Percentiles rank a stretch among this genome's conserved stretches.
Evolutionary conservation across 1,140 invertebrate species (phyloP).

Genomic region (Pygmarrhopalites habei): DNA sequence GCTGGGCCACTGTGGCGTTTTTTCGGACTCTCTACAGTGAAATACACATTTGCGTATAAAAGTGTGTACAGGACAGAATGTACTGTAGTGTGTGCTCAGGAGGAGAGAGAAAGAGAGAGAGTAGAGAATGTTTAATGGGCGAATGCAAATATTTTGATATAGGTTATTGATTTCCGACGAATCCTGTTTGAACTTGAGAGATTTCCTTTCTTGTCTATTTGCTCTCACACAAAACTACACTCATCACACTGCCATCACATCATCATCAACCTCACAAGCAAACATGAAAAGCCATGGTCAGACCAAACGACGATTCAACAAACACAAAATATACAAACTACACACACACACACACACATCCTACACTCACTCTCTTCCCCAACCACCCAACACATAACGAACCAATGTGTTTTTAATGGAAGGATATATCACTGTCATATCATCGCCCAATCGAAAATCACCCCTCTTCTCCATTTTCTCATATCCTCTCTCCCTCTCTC

Average conservation of each 20-base stretch:
- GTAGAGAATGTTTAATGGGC: constrained; percentile 26
- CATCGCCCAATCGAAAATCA: constrained; percentile 23
- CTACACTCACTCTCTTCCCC: background rate
- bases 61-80: no score
- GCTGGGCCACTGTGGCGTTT: no score
- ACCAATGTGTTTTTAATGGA: constrained; percentile 35
- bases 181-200: constrained; percentile 38
- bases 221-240: constrained; percentile 15
- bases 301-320: background rate
- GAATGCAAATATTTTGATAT: constrained; percentile 40
- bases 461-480: constrained; percentile 7
- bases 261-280: constrained; percentile 18
- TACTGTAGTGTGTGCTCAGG: no score
- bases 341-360: background rate
- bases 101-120: no score
- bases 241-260: background rate
- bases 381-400: background rate
- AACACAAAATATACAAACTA: background rate
- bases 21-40: no score
- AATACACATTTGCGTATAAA: no score
- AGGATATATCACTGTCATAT: constrained; percentile 38
- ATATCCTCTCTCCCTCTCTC: background rate
- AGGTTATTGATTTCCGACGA: constrained; percentile 38
- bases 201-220: constrained; percentile 39
- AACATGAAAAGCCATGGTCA: constrained; percentile 19